A percentile compares a stretch with the other conserved stretches of the same genome.
Evolutionary conservation across 2,113 vertebrate genomes (phyloP).

Genomic region (Petrocephalus zakoni): DNA sequence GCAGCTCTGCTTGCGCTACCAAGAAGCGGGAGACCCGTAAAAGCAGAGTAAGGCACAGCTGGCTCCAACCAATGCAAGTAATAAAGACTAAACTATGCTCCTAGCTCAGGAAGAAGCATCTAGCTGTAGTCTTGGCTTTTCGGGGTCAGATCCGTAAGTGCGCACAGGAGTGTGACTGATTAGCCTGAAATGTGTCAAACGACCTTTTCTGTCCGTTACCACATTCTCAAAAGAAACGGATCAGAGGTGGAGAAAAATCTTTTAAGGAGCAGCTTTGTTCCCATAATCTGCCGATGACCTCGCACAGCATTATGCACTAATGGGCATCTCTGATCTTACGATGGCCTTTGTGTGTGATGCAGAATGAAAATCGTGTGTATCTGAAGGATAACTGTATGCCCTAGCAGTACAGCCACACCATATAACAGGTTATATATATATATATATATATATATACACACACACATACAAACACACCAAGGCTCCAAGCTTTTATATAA

Average conservation of each 20-base stretch:
- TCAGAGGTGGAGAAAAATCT: neutral
- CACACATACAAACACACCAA: no score
- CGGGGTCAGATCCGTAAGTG: neutral
- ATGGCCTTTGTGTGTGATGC: neutral
- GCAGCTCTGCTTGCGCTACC: neutral
- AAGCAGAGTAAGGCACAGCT: neutral
- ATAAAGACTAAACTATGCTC: neutral
- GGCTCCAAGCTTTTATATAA: neutral
- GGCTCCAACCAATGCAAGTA: neutral
- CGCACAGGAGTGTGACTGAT: no score
- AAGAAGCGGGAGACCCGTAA: neutral
- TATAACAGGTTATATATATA: neutral
- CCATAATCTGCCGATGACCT: neutral
- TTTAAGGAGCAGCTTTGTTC: neutral
- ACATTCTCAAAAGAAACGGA: neutral
- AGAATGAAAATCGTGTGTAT: neutral
- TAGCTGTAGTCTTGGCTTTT: neutral
- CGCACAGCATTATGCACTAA: neutral
- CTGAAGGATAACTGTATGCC: neutral
- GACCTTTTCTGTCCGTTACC: neutral
- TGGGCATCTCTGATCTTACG: neutral
- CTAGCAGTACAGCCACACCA: neutral
- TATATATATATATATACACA: neutral
- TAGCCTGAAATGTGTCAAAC: no score
- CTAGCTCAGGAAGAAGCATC: neutral